These are phyloP conservation scores for Drosophila leontia DNA, from an alignment of 1,140 invertebrate species.

Conservation along the genomic window DNA sequence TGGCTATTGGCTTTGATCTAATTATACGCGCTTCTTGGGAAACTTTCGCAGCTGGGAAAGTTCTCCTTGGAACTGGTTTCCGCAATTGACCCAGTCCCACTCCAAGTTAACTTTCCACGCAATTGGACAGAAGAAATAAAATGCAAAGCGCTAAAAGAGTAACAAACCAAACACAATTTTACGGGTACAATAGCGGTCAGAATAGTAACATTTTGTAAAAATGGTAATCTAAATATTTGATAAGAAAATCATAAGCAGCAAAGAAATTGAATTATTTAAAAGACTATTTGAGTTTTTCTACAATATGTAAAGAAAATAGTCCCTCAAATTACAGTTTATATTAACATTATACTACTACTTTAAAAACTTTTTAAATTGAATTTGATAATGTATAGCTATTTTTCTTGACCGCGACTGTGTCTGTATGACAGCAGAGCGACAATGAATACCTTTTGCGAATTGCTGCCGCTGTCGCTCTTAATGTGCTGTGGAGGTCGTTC, in stretches of 20 bases:
- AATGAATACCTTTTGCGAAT: conserved; percentile 71
- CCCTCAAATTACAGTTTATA: too few relatives aligned
- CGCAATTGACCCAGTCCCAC: conserved; percentile 67
- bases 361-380: too few relatives aligned
- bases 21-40: conserved; percentile 22
- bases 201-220: not conserved
- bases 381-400: too few relatives aligned
- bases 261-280: too few relatives aligned
- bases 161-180: conserved; percentile 9
- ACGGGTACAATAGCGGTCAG: conserved; percentile 1
- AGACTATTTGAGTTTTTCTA: too few relatives aligned
- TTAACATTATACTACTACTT: too few relatives aligned
- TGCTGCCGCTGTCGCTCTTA: conserved; percentile 52
- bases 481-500: conserved; percentile 77
- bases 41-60: conserved; percentile 42
- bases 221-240: not conserved
- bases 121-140: conserved; percentile 65
- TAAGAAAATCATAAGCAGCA: not conserved
- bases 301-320: too few relatives aligned
- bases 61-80: conserved; percentile 56
- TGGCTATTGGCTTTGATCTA: conserved; percentile 9
- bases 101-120: conserved; percentile 67
- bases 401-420: conserved; percentile 10
- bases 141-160: conserved; percentile 31
- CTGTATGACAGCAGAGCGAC: conserved; percentile 4